These are phyloP conservation scores for Magallana angulata DNA, from an alignment of 1,140 invertebrate species.

Conservation along the genomic window DNA sequence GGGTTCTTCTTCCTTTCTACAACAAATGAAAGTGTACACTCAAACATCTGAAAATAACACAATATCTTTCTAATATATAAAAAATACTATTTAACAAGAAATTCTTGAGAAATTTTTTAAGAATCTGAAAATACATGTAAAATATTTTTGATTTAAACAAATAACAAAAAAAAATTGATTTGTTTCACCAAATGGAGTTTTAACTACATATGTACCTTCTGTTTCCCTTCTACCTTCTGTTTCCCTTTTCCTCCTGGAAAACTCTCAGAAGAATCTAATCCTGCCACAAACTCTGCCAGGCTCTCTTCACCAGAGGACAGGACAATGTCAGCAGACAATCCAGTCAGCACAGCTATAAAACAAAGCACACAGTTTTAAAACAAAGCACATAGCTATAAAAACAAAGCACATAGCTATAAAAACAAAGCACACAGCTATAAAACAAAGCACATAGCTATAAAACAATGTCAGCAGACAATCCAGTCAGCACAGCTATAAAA, in stretches of 20 bases:
- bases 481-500: no score
- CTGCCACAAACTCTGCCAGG: constrained; percentile 69
- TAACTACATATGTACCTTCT: background rate
- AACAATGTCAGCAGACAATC: no score
- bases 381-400: no score
- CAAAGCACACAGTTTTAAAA: background rate
- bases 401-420: background rate
- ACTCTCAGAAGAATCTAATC: constrained; percentile 43
- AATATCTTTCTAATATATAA: background rate
- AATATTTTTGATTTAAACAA: no score
- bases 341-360: background rate
- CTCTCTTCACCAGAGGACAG: constrained; percentile 68
- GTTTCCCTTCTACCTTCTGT: constrained; percentile 20
- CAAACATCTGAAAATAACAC: no score
- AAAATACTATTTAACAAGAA: background rate
- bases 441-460: no score
- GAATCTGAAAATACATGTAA: no score
- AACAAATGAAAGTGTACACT: background rate
- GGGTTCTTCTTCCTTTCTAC: background rate
- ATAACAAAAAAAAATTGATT: no score
- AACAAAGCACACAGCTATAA: no score
- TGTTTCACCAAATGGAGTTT: background rate
- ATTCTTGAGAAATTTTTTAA: no score
- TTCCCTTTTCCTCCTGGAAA: constrained; percentile 14
- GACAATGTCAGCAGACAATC: constrained; percentile 51